Conservation (phyloP, 1,140 invertebrate genomes). For the Macrocentrus cingulum region DNA sequence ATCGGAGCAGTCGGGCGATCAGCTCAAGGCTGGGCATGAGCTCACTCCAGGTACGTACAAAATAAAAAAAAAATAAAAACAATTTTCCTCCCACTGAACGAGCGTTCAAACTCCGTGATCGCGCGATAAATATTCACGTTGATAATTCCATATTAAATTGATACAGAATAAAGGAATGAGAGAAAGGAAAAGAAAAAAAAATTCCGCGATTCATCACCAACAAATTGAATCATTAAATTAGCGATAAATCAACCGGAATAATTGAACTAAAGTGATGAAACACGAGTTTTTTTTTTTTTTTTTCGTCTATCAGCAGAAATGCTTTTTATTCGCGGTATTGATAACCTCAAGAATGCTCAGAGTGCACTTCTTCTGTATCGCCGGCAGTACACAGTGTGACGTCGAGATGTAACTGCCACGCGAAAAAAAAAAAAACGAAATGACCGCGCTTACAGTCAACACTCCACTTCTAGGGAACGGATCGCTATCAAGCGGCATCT, state of each 20-base stretch:
- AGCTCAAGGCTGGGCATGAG: slow-evolving; percentile 15
- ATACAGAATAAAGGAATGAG: not conserved
- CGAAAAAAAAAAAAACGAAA: not conserved
- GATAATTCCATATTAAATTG: not conserved
- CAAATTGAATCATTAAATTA: too few species aligned
- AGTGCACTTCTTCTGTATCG: not conserved
- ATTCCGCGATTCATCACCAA: not conserved
- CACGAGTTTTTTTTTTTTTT: not conserved
- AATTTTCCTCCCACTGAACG: too few species aligned
- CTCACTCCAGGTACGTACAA: slow-evolving; percentile 13
- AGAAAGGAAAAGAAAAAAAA: not conserved
- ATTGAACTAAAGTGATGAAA: not conserved
- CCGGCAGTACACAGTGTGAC: not conserved
- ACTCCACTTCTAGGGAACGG: slow-evolving; percentile 35
- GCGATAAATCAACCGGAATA: too few species aligned
- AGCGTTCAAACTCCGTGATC: not conserved
- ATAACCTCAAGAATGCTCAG: slow-evolving; percentile 11
- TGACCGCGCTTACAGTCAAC: slow-evolving; percentile 29
- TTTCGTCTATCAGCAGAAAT: slow-evolving; percentile 6
- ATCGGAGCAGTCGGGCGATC: slow-evolving; percentile 15
- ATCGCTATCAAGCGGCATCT: slow-evolving; percentile 51
- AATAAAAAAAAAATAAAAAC: too few species aligned
- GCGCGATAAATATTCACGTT: not conserved
- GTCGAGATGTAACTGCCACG: too few species aligned
- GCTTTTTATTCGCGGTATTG: slow-evolving; percentile 8